Evolutionary conservation across 2,888 invertebrate species (phyloP), one percentile per base, ranked within the genome.

Genomic region (Volucella inflata): DNA sequence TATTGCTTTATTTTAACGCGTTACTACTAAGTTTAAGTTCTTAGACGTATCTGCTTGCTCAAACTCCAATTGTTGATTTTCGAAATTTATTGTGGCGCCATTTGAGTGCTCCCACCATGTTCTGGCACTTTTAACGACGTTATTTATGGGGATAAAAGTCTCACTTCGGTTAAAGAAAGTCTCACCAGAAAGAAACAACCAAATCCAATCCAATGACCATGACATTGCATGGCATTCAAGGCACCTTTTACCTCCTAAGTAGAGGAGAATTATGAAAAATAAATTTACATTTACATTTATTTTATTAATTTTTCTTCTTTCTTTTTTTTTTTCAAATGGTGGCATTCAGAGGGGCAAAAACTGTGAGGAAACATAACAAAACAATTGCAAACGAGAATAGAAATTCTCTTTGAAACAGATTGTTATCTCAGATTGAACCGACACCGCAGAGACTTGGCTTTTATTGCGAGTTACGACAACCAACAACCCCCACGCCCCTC

Each of bases 181-280:
- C 50, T 16, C 40, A 51, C 51, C 11, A 36, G 36, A 44, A 42
- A 16, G 48, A 48, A n/a, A 48, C 0, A 40, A 17, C 9, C n/a
- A 30, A 42, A 21, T 53, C 14, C 1, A 3, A 10, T 40, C 30
- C 40, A 53, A 46, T 67, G 77, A 68, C 83, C 83, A 53, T 83
- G 83, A 78, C 78, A 83, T 83, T 83, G 83, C 44, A 30, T 6
- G 62, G 64, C 68, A 57, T 62, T 78, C 38, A 38, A 30, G 21
- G 40, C n/a, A 17, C 50, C 9, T 12, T 38, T 46, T 4, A 44
- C 10, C 16, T 12, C 14, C 10, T 38, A 30, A 30, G 30, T 51
- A 46, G 40, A 42, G 6, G 6, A 10, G 48, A 81, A 76, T 81
- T 59, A 76, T 81, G 68, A 36, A 48, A 80, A 80, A 36, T 53